phyloP scores from a whole-genome alignment of 2,797 vertebrate genomes.

The Echeneis naucrates region DNA sequence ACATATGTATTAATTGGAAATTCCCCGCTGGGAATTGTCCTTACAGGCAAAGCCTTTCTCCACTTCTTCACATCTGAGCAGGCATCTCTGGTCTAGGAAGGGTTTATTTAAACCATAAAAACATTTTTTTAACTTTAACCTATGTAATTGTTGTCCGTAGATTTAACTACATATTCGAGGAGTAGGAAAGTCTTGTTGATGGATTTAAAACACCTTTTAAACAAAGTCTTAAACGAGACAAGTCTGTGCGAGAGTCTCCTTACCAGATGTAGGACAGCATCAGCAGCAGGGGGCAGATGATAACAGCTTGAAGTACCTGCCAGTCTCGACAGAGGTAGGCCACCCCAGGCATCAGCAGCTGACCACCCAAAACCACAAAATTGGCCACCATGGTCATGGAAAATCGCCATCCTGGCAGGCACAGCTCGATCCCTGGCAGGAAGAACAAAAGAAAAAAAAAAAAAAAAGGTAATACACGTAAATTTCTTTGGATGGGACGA shows the following conservation, averaged over 20 bases:
- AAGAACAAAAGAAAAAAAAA: too few relatives aligned
- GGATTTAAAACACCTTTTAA: slow-evolving; percentile 13
- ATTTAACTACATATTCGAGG: not conserved
- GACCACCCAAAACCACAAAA: slow-evolving; percentile 93
- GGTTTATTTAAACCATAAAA: slow-evolving; percentile 13
- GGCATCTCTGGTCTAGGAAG: not conserved
- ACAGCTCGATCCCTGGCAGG: slow-evolving; percentile 93
- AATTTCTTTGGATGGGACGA: not conserved
- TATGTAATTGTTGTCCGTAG: not conserved
- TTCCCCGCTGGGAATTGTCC: slow-evolving; percentile 21
- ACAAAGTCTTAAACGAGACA: not conserved
- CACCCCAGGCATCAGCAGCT: slow-evolving; percentile 94
- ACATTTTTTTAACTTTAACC: slow-evolving; percentile 10
- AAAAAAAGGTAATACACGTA: not conserved
- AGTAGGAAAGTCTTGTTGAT: not conserved
- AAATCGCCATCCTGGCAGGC: slow-evolving; percentile 92
- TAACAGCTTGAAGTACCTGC: slow-evolving; percentile 95
- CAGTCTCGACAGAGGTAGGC: slow-evolving; percentile 93
- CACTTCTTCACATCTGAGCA: not conserved
- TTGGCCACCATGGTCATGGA: slow-evolving; percentile 97
- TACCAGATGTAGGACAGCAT: slow-evolving; percentile 96
- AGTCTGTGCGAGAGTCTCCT: slow-evolving; percentile 69
- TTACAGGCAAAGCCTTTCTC: slow-evolving; percentile 11
- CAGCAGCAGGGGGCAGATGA: slow-evolving; percentile 95
- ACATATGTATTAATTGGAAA: slow-evolving; percentile 28